These are phyloP conservation scores for Urocynchramus pylzowi DNA, from an alignment of 2,113 vertebrate genomes.

Conservation along the genomic window DNA sequence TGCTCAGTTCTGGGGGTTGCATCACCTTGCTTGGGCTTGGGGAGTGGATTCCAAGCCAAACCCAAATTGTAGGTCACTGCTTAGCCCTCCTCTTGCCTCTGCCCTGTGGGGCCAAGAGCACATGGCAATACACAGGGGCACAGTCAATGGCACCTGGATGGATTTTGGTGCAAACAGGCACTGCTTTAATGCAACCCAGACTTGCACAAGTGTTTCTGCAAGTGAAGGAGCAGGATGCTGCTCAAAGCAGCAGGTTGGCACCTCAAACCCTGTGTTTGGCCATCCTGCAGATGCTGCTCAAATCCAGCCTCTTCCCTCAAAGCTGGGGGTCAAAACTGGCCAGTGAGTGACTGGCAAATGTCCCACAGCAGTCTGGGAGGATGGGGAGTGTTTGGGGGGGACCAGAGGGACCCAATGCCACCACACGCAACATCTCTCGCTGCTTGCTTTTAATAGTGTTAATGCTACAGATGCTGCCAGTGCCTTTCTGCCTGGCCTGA, in stretches of 20 bases:
- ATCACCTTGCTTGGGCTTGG: not conserved
- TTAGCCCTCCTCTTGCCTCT: not conserved
- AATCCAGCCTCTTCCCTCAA: not conserved
- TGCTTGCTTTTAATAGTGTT: constrained; percentile 55
- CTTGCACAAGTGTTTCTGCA: constrained; percentile 48
- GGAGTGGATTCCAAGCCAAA: not conserved
- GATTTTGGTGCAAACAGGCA: fast-evolving
- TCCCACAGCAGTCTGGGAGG: not conserved
- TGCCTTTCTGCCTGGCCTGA: fast-evolving
- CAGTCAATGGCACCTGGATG: not conserved
- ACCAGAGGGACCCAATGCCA: fast-evolving
- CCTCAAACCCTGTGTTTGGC: not conserved
- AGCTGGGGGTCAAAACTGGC: not conserved
- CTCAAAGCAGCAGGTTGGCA: not conserved
- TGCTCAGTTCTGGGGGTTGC: not conserved
- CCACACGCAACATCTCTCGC: not conserved
- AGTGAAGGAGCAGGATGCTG: not conserved
- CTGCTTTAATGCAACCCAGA: not conserved
- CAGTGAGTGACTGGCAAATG: not conserved
- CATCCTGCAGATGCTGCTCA: fast-evolving
- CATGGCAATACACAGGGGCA: fast-evolving
- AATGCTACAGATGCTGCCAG: not conserved
- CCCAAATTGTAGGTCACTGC: not conserved
- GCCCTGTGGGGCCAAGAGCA: fast-evolving
- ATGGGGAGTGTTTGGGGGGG: not conserved